These are phyloP conservation scores for Hermetia illucens DNA, from an alignment of 1,140 invertebrate species.

Conservation along the genomic window DNA sequence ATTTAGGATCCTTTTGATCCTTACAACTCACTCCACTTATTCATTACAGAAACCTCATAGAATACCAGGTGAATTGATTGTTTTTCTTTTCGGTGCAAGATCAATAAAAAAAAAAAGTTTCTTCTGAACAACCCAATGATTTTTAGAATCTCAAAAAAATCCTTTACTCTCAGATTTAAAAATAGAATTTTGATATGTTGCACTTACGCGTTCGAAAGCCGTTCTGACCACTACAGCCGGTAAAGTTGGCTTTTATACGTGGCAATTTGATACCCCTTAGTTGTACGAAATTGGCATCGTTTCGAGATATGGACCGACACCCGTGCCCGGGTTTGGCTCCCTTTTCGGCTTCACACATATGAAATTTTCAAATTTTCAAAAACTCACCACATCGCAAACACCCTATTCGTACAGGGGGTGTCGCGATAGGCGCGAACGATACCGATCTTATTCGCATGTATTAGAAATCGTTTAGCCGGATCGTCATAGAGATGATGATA, in stretches of 20 bases:
- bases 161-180: slow-evolving; percentile 9
- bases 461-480: too few relatives aligned
- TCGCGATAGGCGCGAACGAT: too few relatives aligned
- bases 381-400: too few relatives aligned
- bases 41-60: not conserved
- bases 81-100: too few relatives aligned
- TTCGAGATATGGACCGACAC: slow-evolving; percentile 33
- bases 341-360: slow-evolving; percentile 42
- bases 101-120: slow-evolving; percentile 6
- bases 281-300: slow-evolving; percentile 33
- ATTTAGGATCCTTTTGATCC: slow-evolving; percentile 5
- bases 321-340: slow-evolving; percentile 35
- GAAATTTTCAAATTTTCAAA: too few relatives aligned
- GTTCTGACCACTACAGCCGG: slow-evolving; percentile 66
- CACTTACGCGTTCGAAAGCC: slow-evolving; percentile 81
- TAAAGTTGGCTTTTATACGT: slow-evolving; percentile 65
- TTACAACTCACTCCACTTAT: not conserved
- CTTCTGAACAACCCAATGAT: not conserved
- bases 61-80: not conserved
- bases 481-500: too few relatives aligned
- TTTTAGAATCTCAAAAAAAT: slow-evolving; percentile 15
- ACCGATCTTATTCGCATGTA: too few relatives aligned
- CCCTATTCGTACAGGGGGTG: too few relatives aligned
- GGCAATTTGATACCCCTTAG: slow-evolving; percentile 56
- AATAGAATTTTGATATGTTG: slow-evolving; percentile 37